A percentile compares a stretch with the other conserved stretches of the same genome.
Conservation (phyloP, 2,888 invertebrate genomes). For the Sylvicola cinctus region DNA sequence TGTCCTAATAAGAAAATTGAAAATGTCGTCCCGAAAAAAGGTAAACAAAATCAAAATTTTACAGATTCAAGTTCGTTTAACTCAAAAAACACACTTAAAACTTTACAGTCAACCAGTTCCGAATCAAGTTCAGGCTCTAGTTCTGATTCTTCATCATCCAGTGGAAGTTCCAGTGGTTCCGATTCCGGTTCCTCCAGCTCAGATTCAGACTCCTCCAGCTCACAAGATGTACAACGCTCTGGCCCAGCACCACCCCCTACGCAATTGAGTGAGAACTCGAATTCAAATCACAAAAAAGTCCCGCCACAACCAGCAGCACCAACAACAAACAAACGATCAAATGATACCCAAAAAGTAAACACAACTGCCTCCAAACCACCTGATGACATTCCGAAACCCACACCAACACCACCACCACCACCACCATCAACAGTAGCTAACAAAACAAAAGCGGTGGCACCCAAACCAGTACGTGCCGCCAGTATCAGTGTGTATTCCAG, state of each 20-base stretch:
- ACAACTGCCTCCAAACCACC: constrained; percentile 10
- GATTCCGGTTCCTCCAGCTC: constrained; percentile 48
- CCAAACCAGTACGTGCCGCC: constrained; percentile 23
- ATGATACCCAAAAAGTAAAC: constrained; percentile 8
- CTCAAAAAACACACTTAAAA: too few relatives aligned
- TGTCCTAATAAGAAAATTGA: too few relatives aligned
- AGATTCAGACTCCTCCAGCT: constrained; percentile 47
- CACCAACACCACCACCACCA: constrained; percentile 22
- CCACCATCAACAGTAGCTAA: constrained; percentile 17
- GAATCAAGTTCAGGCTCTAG: constrained; percentile 48
- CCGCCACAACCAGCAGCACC: constrained; percentile 12
- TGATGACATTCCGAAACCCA: background rate
- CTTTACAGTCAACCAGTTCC: constrained; percentile 26
- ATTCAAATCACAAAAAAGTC: constrained; percentile 15
- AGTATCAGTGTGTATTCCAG: constrained; percentile 34
- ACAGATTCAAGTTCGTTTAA: too few relatives aligned
- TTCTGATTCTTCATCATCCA: constrained; percentile 18
- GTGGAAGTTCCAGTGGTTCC: constrained; percentile 47
- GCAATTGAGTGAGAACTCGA: background rate
- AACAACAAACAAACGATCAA: constrained; percentile 10
- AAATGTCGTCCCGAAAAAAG: too few relatives aligned
- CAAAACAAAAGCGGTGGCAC: constrained; percentile 17
- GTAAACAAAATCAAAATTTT: too few relatives aligned
- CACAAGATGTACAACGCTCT: constrained; percentile 18
- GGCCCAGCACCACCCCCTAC: background rate